Percentiles rank a stretch among this genome's conserved stretches.
phyloP scores from a whole-genome alignment of 2,888 invertebrate genomes.

The Rhagonycha lutea region DNA sequence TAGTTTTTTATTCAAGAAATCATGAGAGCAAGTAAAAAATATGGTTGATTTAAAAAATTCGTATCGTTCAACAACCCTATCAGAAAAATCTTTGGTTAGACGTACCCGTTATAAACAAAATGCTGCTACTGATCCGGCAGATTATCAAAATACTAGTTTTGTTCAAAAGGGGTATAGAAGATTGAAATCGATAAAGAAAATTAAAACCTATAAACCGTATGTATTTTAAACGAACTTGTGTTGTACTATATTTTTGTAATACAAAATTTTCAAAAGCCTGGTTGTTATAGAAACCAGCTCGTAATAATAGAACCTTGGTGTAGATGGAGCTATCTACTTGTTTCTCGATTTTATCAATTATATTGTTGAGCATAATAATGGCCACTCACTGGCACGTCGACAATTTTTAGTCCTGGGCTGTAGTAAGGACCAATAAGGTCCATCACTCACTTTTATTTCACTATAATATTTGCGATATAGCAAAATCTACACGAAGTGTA shows the following conservation, averaged over 20 bases:
- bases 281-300: background rate
- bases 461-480: no score
- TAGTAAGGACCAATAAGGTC: no score
- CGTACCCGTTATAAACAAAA: constrained; percentile 15
- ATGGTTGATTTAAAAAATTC: constrained; percentile 45
- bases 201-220: background rate
- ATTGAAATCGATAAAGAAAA: background rate
- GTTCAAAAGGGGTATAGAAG: background rate
- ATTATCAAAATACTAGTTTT: background rate
- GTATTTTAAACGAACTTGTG: background rate
- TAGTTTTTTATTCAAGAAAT: background rate
- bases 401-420: no score
- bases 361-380: no score
- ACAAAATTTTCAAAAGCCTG: background rate
- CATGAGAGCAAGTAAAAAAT: constrained; percentile 14
- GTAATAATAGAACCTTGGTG: background rate
- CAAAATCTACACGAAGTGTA: no score
- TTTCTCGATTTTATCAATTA: no score
- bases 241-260: background rate
- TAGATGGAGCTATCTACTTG: background rate
- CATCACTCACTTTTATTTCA: no score
- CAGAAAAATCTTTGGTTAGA: constrained; percentile 18
- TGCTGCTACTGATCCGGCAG: background rate
- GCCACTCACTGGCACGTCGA: no score
- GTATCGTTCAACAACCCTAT: constrained; percentile 35